Base-by-base conservation (phyloP, 2,797 vertebrate genomes). In the Lithobates sylvaticus region DNA sequence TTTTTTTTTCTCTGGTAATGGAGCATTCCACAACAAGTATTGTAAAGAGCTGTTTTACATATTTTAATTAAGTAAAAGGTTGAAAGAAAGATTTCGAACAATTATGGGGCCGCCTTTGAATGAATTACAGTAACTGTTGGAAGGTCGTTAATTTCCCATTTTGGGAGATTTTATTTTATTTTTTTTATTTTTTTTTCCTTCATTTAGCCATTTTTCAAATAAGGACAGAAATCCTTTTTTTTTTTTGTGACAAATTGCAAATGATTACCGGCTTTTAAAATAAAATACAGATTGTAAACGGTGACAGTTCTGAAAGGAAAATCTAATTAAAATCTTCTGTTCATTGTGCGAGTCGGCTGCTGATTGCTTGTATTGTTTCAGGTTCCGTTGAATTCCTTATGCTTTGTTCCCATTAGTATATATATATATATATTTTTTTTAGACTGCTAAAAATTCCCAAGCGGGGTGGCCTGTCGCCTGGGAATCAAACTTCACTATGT, bases 311-410 rank as follows among this genome's bases (percentile, higher is more conserved):
- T 78, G 64, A 78, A 34, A 83, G 47, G 80, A 78, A 86, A 86
- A 86, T 78, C 75, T 86, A 86, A 86, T 86, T 86, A 83, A 86
- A 78, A 83, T 86, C 85, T 75, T 36, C 61, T 65, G 12, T 42
- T 78, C 75, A 86, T 73, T 83, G 80, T 39, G 58, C 8, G 36
- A 61, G 44, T 54, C 27, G 61, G 29, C 39, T 54, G 29, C 75
- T 86, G 75, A 86, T 83, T 83, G 67, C 73, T 86, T 83, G 58
- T 64, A 86, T 86, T 83, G 85, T 86, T 71, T 78, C 69, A 74
- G 77, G 44, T 50, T 67, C n/a, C 71, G 73, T 77, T 82, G 76
- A 82, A 77, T 72, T 70, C 26, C 23, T 81, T 39, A 76, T 81
- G 44, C 75, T 86, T 72, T 76, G 72, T 70, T 86, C 72, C 29